A percentile compares a stretch with the other conserved stretches of the same genome.
Evolutionary conservation across 2,113 vertebrate genomes (phyloP).

Genomic region (Ochotona princeps): DNA sequence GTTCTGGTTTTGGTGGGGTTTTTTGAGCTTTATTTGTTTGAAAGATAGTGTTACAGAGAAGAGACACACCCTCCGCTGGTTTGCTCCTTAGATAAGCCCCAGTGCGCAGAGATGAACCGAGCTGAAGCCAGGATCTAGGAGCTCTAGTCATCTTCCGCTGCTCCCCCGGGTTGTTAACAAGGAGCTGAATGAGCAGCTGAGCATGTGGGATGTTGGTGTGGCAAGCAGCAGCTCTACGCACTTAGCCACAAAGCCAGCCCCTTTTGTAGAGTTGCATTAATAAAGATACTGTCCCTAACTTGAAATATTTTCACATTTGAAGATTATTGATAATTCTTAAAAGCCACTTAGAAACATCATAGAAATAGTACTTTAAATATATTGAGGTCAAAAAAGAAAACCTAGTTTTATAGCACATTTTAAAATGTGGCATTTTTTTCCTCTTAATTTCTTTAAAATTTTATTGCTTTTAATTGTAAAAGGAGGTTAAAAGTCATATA

Average conservation of each 20-base stretch:
- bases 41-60: no score
- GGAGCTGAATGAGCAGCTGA: no score
- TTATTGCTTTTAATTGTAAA: not conserved
- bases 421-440: not conserved
- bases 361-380: constrained; percentile 1
- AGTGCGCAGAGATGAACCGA: no score
- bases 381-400: constrained; percentile 39
- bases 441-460: constrained; percentile 31
- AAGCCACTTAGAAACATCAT: not conserved
- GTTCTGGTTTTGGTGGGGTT: not conserved
- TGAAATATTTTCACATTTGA: not conserved
- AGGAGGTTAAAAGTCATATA: constrained; percentile 1
- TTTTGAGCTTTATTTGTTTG: no score
- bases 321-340: not conserved
- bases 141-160: no score
- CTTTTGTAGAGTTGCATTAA: not conserved
- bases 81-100: no score
- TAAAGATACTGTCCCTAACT: not conserved
- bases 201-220: no score
- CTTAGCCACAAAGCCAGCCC: no score
- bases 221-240: no score
- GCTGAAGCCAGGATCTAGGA: no score
- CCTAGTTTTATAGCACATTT: constrained; percentile 18
- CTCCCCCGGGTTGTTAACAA: no score
- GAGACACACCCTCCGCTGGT: no score